Base-by-base conservation (phyloP, 2,113 vertebrate species). In the Pituophis catenifer region DNA sequence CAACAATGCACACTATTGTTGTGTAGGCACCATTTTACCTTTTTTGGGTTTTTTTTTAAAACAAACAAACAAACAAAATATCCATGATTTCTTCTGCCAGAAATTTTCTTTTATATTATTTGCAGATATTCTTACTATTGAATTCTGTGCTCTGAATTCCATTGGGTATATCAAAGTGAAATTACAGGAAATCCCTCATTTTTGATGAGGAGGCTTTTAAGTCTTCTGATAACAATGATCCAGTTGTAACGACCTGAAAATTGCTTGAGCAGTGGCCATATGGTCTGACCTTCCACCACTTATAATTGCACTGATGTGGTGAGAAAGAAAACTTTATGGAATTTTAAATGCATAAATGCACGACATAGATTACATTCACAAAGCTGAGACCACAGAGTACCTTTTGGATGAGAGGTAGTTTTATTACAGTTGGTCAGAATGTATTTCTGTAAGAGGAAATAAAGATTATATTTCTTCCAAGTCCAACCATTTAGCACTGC, bases 291-390 rank as follows among this genome's bases (percentile, higher is more conserved):
- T 93, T 93, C 94, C 87, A 95, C 12, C 90, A 96, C 94, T 96
- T 97, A 81, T 92, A 96, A 97, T 92, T 95, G 92, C 96, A 96
- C 93, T 93, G 94, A 52, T 94, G 90, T 70, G 93, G 93, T 94
- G 96, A 95, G 95, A 95, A 95, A 96, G 94, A 95, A 96, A 97
- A 97, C 96, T 97, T 97, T 97, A 97, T 90, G 75, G 92, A 97
- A 97, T 97, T 96, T 93, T 96, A 97, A 97, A 97, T 96, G 94
- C 96, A 87, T 96, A 96, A 96, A 97, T 97, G 89, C 96, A 95
- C 93, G 96, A 95, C 89, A 95, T 96, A 97, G 95, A 95, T 96
- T 95, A 94, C 94, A 96, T 96, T 96, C 94, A 89, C 0, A n/a
- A 95, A 95, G 96, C 96, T 96, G 52, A 96, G 96, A 96, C 97